Evolutionary conservation across 2,888 invertebrate genomes (phyloP), one percentile per base, ranked within the genome.

Genomic region (Sphaerophoria taeniata): DNA sequence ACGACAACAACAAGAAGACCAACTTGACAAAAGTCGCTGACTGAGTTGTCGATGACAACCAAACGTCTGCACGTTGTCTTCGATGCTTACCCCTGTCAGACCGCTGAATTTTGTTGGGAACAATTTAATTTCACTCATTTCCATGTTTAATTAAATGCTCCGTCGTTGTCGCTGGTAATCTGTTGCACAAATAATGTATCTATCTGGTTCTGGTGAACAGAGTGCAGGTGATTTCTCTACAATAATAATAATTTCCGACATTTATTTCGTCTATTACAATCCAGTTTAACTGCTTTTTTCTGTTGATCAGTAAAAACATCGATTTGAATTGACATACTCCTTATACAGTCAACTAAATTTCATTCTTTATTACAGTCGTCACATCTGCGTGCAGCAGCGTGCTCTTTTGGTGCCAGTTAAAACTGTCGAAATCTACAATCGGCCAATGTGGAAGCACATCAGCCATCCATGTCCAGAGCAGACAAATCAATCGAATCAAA

Each of bases 391-490:
- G 78, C 91, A 92, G 65, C 92, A 93, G 72, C 93, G 93, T 71
- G 93, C 92, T 51, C 90, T 93, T 14, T 92, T 92, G 65, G 91
- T 92, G 87, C 93, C 93, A 6, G 90, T 93, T 55, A 93, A 93
- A 89, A 92, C 92, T 51, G 92, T 93, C 76, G 93, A 93, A 89
- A 91, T 93, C 6, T 93, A 93, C 88, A 93, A 93, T 88, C 93
- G 93, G 87, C 93, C 94, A 70, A 92, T 92, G 51, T 93, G 93
- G 90, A 93, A 93, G 88, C 93, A 93, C 84, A 92, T 93, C 88
- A 92, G 90, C 82, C 92, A 93, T 78, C 92, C 92, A 67, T 94
- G 94, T 87, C 91, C 90, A 86, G 88, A 90, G 87, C 91, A 90
- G 87, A 88, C 88, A 80, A 88, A 89, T 60, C 91, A 92, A 87